Percentiles rank a stretch among this genome's conserved stretches.
These are phyloP conservation scores for Pristiophorus japonicus DNA, from an alignment of 2,113 vertebrate genomes.

Conservation along the genomic window DNA sequence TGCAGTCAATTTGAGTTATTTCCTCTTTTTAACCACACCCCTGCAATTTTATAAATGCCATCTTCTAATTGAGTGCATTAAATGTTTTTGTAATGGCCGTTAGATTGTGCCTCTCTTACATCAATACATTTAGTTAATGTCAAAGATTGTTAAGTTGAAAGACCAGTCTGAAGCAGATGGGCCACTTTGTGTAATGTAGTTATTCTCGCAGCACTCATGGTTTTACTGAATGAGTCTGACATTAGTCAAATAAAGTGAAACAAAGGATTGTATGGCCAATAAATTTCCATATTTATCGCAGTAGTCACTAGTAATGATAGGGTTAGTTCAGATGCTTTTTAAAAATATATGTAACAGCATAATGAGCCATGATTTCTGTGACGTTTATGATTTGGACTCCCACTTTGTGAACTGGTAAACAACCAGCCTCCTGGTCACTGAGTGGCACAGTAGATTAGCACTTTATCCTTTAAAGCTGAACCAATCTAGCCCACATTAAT, in stretches of 20 bases:
- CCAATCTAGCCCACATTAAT: neutral
- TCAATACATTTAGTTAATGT: too few relatives aligned
- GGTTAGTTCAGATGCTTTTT: neutral
- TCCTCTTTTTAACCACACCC: neutral
- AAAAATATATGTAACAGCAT: neutral
- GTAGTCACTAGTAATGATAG: neutral
- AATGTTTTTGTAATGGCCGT: neutral
- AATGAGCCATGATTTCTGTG: neutral
- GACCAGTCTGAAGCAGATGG: neutral
- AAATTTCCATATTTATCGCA: neutral
- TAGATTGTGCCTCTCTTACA: neutral
- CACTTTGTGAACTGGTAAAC: neutral
- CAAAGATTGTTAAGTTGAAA: neutral
- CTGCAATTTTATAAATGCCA: neutral
- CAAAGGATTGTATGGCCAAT: neutral
- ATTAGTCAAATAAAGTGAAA: neutral
- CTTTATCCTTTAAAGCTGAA: neutral
- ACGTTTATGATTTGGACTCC: neutral
- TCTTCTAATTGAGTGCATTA: neutral
- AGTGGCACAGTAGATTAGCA: neutral
- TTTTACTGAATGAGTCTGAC: neutral
- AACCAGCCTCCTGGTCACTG: neutral
- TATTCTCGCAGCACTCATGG: neutral
- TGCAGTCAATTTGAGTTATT: too few relatives aligned
- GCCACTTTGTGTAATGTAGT: neutral